Evolutionary conservation across 2,888 invertebrate genomes (phyloP).

Genomic region (Osmoderma eremita): DNA sequence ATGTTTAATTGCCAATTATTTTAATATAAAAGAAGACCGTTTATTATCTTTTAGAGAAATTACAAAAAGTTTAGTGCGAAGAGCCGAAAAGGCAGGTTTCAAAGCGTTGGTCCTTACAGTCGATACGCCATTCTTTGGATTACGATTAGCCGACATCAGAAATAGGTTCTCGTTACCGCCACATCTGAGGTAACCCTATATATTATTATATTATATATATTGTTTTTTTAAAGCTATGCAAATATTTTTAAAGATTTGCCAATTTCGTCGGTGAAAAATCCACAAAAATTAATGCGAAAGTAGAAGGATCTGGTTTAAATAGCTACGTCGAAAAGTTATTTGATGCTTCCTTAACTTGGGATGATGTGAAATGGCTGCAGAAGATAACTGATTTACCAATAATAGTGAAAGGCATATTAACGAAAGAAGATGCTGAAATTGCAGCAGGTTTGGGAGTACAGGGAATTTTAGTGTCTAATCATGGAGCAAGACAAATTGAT

Average conservation of each 20-base stretch:
- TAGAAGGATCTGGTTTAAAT: constrained; percentile 78
- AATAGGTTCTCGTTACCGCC: constrained; percentile 86
- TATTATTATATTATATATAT: background rate
- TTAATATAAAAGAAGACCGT: background rate
- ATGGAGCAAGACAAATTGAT: constrained; percentile 91
- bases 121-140: constrained; percentile 88
- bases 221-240: constrained; percentile 9
- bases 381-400: constrained; percentile 82
- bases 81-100: constrained; percentile 86
- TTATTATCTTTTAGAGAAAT: constrained; percentile 65
- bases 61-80: constrained; percentile 75
- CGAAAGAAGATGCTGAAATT: constrained; percentile 84
- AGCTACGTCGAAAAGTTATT: constrained; percentile 81
- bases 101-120: constrained; percentile 89
- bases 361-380: constrained; percentile 87
- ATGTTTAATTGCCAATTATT: background rate
- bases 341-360: constrained; percentile 85
- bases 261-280: constrained; percentile 76
- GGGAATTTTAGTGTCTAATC: constrained; percentile 91
- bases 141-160: constrained; percentile 80
- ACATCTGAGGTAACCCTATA: constrained; percentile 72
- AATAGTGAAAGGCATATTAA: constrained; percentile 86
- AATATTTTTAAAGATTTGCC: constrained; percentile 70
- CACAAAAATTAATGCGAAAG: constrained; percentile 62
- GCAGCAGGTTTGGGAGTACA: constrained; percentile 79